Evolutionary conservation across 2,113 vertebrate species (phyloP), one percentile per base, ranked within the genome.

Genomic region (Poeciliopsis prolifica): DNA sequence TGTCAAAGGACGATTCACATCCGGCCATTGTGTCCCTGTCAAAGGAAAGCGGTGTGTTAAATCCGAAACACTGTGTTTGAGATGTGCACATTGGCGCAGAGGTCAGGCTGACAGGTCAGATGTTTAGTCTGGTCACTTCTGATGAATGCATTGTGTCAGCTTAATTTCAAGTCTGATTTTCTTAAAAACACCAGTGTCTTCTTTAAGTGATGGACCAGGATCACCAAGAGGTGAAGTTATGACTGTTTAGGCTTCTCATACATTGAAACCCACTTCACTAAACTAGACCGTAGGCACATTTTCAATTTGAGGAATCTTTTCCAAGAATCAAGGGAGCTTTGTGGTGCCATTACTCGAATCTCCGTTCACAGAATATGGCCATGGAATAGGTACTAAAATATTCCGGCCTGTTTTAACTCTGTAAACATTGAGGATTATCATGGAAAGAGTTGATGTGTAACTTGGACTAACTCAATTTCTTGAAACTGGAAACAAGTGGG

Each of bases 1-100:
- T 24, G 73, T 82, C 68, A n/a, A 77, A 68, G 74, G 77, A 69
- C 74, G 60, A 89, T 85, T 87, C 81, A 62, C 65, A 79, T 84
- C 76, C 86, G 82, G 74, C 70, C 68, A 86, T 88, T 86, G 77
- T 84, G 75, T 82, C 72, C 64, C 77, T 85, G 85, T 90, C 82
- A 87, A 69, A 83, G 81, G 77, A 73, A 86, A 87, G 51, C 69
- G 10, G 15, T 42, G 75, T 74, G 74, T 82, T 85, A 62, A 72
- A 84, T 72, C 64, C 61, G 77, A 84, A 73, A 81, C 77, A 51
- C 67, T 84, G 82, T 72, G 68, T 68, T 48, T 71, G 1, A 2
- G 70, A 78, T 33, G 68, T 75, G 64, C 73, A 44, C 82, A 65
- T 22, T n/a, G 75, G 77, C 77, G 86, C 77, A 75, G 35, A 80